Conservation (phyloP, 2,888 invertebrate genomes). For the Nesidiocoris tenuis region DNA sequence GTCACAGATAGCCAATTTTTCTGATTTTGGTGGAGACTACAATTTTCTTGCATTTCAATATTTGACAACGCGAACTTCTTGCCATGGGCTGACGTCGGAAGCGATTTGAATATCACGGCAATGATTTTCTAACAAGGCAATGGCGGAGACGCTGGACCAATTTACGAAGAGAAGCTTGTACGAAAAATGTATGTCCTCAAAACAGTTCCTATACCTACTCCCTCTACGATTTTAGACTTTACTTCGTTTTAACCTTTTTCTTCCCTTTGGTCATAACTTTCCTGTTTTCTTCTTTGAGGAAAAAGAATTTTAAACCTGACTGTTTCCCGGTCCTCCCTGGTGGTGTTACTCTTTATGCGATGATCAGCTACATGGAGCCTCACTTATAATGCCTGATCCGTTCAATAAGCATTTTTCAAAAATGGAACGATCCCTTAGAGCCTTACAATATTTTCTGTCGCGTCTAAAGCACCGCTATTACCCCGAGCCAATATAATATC, state of each 20-base stretch:
- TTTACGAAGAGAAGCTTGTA: constrained; percentile 25
- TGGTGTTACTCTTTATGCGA: background rate
- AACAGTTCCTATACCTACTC: constrained; percentile 29
- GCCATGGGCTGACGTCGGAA: constrained; percentile 14
- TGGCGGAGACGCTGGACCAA: constrained; percentile 24
- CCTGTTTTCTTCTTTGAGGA: background rate
- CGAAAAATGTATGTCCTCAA: constrained; percentile 37
- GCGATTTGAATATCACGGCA: constrained; percentile 20
- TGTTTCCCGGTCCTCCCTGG: background rate
- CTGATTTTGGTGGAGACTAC: constrained; percentile 2
- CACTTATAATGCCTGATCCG: no score
- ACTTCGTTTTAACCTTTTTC: constrained; percentile 19
- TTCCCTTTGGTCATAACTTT: background rate
- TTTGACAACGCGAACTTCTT: constrained; percentile 20
- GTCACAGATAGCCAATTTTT: no score
- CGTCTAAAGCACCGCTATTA: no score
- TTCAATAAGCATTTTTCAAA: background rate
- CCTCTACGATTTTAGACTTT: background rate
- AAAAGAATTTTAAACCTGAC: background rate
- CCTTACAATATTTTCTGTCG: no score
- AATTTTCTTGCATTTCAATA: constrained; percentile 9
- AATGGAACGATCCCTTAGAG: background rate
- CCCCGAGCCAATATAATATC: no score
- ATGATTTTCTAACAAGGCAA: constrained; percentile 28
- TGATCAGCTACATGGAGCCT: no score